A percentile compares a stretch with the other conserved stretches of the same genome.
Evolutionary conservation across 2,113 vertebrate genomes (phyloP).

Genomic region (Uropsilus gracilis): DNA sequence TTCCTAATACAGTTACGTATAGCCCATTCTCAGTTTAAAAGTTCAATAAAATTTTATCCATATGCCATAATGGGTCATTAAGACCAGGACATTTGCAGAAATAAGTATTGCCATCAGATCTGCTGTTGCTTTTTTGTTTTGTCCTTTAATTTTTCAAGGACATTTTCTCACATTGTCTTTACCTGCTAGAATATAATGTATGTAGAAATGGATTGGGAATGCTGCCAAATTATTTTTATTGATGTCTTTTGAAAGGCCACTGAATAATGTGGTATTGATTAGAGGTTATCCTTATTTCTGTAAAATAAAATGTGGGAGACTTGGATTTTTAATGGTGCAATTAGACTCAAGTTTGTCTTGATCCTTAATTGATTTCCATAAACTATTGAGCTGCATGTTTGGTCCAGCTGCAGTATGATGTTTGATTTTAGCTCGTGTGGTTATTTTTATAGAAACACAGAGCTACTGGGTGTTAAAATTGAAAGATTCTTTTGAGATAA

Average conservation of each 20-base stretch:
- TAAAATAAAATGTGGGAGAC: background rate
- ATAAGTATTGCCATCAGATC: background rate
- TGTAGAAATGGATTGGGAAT: background rate
- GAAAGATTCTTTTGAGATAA: background rate
- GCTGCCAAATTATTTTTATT: background rate
- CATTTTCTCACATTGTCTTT: background rate
- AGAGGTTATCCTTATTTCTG: background rate
- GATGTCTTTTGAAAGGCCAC: background rate
- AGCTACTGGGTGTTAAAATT: background rate
- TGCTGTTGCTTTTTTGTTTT: background rate
- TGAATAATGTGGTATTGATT: background rate
- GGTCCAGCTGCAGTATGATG: background rate
- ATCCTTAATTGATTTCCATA: background rate
- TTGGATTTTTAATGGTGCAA: background rate
- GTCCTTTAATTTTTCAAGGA: background rate
- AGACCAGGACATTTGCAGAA: background rate
- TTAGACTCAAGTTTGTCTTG: background rate
- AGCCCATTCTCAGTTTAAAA: background rate
- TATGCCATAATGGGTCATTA: background rate
- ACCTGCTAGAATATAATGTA: background rate
- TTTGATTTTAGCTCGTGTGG: constrained; percentile 39
- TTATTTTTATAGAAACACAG: constrained; percentile 14
- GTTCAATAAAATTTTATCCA: background rate
- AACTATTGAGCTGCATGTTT: background rate
- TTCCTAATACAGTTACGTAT: background rate